Evolutionary conservation across 1,140 invertebrate genomes (phyloP).

Genomic region (Daktulosphaira vitifoliae): DNA sequence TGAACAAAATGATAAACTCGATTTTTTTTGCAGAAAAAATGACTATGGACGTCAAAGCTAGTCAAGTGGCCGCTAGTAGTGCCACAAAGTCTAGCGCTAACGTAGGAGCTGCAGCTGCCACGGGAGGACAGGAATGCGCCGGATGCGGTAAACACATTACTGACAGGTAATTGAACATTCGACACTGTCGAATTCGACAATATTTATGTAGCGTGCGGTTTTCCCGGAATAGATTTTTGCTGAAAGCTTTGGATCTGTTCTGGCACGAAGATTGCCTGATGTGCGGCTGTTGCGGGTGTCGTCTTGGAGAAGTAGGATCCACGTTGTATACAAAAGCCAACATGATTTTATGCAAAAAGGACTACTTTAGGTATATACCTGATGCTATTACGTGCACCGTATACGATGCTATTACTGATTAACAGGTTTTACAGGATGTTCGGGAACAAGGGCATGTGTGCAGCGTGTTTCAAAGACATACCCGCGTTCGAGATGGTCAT

Average conservation of each 20-base stretch:
- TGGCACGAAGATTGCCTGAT: constrained; percentile 95
- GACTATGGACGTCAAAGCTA: constrained; percentile 47
- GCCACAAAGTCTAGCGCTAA: constrained; percentile 42
- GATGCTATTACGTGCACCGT: background rate
- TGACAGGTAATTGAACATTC: constrained; percentile 51
- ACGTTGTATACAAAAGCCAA: constrained; percentile 87
- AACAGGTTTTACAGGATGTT: constrained; percentile 60
- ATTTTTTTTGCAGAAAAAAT: constrained; percentile 39
- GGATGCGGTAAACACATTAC: constrained; percentile 80
- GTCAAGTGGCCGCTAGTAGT: constrained; percentile 44
- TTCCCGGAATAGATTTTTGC: constrained; percentile 49
- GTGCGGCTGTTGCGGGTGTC: constrained; percentile 85
- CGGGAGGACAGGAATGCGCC: constrained; percentile 62
- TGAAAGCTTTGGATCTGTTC: constrained; percentile 73
- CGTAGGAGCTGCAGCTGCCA: constrained; percentile 33
- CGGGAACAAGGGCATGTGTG: constrained; percentile 84
- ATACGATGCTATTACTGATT: constrained; percentile 33
- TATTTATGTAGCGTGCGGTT: background rate
- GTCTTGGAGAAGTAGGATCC: constrained; percentile 83
- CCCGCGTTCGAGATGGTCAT: constrained; percentile 97
- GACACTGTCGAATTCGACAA: background rate
- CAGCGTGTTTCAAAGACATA: constrained; percentile 85
- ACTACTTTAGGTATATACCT: constrained; percentile 72
- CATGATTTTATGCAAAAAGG: constrained; percentile 83
- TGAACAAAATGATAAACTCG: too few species aligned